These are phyloP conservation scores for Fistularia tabacaria DNA, from an alignment of 2,797 vertebrate species.

Conservation along the genomic window DNA sequence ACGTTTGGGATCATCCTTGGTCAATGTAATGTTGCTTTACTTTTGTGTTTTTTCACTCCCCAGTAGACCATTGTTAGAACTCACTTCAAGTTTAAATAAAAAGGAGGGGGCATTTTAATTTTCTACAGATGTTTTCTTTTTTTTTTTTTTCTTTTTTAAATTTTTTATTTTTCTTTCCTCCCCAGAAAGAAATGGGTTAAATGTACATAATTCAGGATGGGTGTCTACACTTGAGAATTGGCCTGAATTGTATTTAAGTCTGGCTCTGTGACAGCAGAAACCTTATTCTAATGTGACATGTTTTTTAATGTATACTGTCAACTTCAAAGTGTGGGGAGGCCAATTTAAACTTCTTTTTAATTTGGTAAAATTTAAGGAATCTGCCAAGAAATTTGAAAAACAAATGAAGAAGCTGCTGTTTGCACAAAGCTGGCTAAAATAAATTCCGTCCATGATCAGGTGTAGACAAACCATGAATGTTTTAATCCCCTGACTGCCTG, in stretches of 20 bases:
- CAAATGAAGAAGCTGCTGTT: slow-evolving; percentile 15
- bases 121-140: slow-evolving; percentile 68
- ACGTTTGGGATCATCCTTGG: slow-evolving; percentile 47
- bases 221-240: too few species aligned
- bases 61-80: slow-evolving; percentile 75
- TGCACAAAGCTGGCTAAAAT: not conserved
- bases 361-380: not conserved
- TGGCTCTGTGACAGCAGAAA: too few species aligned
- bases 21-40: slow-evolving; percentile 49
- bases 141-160: not conserved
- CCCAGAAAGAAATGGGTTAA: slow-evolving; percentile 79
- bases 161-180: slow-evolving; percentile 1
- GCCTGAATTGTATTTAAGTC: too few species aligned
- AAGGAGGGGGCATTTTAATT: slow-evolving; percentile 64
- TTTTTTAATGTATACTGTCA: too few species aligned
- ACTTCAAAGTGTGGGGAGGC: too few species aligned
- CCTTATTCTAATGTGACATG: too few species aligned
- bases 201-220: slow-evolving; percentile 76
- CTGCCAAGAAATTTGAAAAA: slow-evolving; percentile 31
- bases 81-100: slow-evolving; percentile 58
- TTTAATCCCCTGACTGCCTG: slow-evolving; percentile 84
- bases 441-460: slow-evolving; percentile 23
- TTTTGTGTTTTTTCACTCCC: slow-evolving; percentile 54
- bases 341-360: too few species aligned
- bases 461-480: slow-evolving; percentile 81